phyloP scores from a whole-genome alignment of 2,797 vertebrate species.

The Sebastes nivosus region DNA sequence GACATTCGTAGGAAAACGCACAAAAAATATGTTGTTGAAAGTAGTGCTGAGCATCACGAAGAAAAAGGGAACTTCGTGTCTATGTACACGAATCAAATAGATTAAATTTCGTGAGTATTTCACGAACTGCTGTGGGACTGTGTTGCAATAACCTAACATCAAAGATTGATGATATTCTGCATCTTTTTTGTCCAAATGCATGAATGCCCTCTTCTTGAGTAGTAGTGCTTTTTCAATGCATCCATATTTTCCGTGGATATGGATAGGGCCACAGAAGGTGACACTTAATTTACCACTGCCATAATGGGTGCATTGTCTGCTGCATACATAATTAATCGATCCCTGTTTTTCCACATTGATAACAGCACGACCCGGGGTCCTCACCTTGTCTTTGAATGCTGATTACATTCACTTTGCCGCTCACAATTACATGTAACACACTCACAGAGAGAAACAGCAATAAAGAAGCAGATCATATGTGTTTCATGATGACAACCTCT shows the following conservation, averaged over 20 bases:
- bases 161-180: slow-evolving; percentile 36
- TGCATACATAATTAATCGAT: slow-evolving; percentile 76
- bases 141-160: slow-evolving; percentile 8
- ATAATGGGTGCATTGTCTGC: slow-evolving; percentile 63
- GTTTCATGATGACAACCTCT: neutral
- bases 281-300: slow-evolving; percentile 68
- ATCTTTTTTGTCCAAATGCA: slow-evolving; percentile 29
- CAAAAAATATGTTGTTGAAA: too few species aligned
- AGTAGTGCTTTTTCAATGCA: slow-evolving; percentile 26
- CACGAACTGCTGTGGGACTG: too few species aligned
- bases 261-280: slow-evolving; percentile 54
- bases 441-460: neutral
- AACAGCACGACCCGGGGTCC: slow-evolving; percentile 36
- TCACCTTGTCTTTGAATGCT: slow-evolving; percentile 51
- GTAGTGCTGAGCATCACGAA: too few species aligned
- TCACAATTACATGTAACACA: slow-evolving; percentile 12
- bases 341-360: slow-evolving; percentile 60
- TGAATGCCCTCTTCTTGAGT: slow-evolving; percentile 43
- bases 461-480: neutral
- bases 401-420: slow-evolving; percentile 29
- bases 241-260: slow-evolving; percentile 29
- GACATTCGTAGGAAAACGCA: too few species aligned
- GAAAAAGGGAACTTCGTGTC: too few species aligned
- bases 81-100: too few species aligned
- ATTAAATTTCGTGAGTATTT: too few species aligned